Evolutionary conservation across 2,113 vertebrate species (phyloP).

Genomic region (Ibidorhyncha struthersii): DNA sequence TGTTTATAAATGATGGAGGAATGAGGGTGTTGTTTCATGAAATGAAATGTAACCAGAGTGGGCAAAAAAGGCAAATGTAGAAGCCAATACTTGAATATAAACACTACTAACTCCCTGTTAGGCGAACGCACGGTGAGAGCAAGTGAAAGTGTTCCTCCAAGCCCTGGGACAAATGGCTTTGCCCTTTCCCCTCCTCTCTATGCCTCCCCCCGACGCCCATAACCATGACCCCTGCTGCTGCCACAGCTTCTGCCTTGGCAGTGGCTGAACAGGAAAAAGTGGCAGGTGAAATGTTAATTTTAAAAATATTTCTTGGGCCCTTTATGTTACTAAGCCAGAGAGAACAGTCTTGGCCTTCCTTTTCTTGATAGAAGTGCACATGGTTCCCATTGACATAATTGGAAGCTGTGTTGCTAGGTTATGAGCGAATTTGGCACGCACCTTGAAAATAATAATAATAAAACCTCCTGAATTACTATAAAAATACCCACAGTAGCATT

Average conservation of each 20-base stretch:
- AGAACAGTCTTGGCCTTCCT: not conserved
- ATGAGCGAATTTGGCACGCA: not conserved
- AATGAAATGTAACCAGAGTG: not conserved
- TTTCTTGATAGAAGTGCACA: not conserved
- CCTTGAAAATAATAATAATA: constrained; percentile 15
- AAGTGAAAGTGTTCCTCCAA: not conserved
- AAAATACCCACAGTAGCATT: constrained; percentile 54
- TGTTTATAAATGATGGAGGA: not conserved
- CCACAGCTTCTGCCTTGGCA: not conserved
- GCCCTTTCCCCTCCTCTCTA: not conserved
- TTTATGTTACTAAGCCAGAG: not conserved
- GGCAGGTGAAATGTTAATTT: not conserved
- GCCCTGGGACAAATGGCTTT: not conserved
- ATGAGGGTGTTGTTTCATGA: not conserved
- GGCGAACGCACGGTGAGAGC: not conserved
- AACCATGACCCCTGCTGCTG: not conserved
- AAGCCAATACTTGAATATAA: not conserved
- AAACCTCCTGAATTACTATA: not conserved
- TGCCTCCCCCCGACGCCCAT: fast-evolving
- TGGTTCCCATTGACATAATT: not conserved
- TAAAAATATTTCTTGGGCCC: not conserved
- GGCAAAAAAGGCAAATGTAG: not conserved
- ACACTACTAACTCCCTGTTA: not conserved
- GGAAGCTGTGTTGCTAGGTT: not conserved
- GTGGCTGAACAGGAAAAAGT: not conserved